Conservation (phyloP, 2,888 invertebrate species). For the Diplolepis rosae region DNA sequence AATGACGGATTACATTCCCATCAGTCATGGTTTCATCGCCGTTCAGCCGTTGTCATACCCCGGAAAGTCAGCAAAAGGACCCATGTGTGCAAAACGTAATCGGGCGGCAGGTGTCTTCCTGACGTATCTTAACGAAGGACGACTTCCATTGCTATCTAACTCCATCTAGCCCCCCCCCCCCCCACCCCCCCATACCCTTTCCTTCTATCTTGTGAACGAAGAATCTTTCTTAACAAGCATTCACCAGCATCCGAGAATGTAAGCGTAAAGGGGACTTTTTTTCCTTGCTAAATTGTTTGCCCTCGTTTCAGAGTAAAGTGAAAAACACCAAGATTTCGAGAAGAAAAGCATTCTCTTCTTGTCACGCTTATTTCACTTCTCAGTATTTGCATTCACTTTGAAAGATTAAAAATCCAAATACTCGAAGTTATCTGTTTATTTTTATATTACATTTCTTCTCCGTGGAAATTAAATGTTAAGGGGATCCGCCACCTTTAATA, state of each 20-base stretch:
- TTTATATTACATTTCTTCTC: too few species aligned
- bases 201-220: conserved; percentile 23
- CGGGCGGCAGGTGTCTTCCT: conserved; percentile 70
- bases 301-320: conserved; percentile 41
- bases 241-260: conserved; percentile 51
- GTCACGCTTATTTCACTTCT: not conserved
- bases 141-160: conserved; percentile 37
- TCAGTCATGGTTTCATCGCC: conserved; percentile 64
- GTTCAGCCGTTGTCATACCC: conserved; percentile 50
- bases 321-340: conserved; percentile 25
- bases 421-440: not conserved
- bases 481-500: too few species aligned
- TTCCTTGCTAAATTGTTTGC: conserved; percentile 66
- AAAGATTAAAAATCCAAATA: not conserved
- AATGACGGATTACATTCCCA: conserved; percentile 43
- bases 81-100: conserved; percentile 68
- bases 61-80: conserved; percentile 50
- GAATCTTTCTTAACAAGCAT: conserved; percentile 62
- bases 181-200: not conserved
- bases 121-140: conserved; percentile 70
- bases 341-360: conserved; percentile 46
- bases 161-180: too few species aligned
- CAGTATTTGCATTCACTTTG: not conserved
- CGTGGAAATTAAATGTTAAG: too few species aligned
- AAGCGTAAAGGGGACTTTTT: conserved; percentile 59